Evolutionary conservation across 2,888 invertebrate genomes (phyloP).

Genomic region (Theretra japonica): DNA sequence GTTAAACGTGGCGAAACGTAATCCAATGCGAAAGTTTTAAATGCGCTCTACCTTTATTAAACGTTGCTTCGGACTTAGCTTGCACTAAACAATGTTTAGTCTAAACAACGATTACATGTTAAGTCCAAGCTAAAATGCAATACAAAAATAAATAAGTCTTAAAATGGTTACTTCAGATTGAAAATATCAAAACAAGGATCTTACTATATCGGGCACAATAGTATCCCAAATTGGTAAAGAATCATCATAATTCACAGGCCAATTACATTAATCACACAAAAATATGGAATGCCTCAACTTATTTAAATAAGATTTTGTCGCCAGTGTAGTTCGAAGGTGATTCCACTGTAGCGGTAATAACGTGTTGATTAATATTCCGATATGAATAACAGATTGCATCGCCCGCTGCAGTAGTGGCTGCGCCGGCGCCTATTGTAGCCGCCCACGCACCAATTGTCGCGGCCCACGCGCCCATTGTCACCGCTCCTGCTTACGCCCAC

Average conservation of each 20-base stretch:
- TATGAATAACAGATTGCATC: constrained; percentile 64
- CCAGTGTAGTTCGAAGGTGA: not conserved
- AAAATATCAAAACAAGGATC: no score
- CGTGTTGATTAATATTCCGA: not conserved
- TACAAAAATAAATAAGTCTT: no score
- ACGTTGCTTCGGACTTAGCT: no score
- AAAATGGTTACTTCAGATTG: no score
- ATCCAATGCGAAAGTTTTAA: not conserved
- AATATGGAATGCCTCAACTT: not conserved
- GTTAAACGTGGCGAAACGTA: not conserved
- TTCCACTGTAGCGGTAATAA: not conserved
- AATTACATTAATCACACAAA: no score
- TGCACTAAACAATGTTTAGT: not conserved
- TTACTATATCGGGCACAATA: no score
- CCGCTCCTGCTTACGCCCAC: constrained; percentile 68
- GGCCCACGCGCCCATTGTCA: constrained; percentile 64
- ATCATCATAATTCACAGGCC: no score
- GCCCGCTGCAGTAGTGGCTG: constrained; percentile 65
- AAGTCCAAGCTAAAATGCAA: not conserved
- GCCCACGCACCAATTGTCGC: constrained; percentile 63
- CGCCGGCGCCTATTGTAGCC: constrained; percentile 66
- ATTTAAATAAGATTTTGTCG: not conserved
- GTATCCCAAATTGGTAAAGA: no score
- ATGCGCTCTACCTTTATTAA: not conserved
- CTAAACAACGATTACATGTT: no score